Evolutionary conservation across 2,113 vertebrate genomes (phyloP), one percentile per base, ranked within the genome.

Genomic region (Deroptyus accipitrinus): DNA sequence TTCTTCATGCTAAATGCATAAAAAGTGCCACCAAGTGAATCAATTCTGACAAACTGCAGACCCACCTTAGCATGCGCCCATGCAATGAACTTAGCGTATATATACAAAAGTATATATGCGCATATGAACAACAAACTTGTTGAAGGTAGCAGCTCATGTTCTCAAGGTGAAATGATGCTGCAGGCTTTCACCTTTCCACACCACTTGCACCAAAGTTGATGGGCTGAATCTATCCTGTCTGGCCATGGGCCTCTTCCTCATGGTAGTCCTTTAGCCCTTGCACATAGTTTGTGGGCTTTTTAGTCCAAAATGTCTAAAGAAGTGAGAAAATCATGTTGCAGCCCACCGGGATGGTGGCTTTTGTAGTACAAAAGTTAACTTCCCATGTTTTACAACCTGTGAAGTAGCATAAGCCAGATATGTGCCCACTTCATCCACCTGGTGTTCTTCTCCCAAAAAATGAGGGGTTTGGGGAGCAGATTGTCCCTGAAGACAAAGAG

Each of bases 1-100:
- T 80, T 88, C 28, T 42, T 63, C 23, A 3, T 49, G 16, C 22
- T 67, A 27, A 84, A 41, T 42, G 25, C 23, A 10, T 35, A 11
- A 44, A 55, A 86, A 86, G 30, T n/a, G 35, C 14, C 48, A 7
- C 18, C 12, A 35, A 55, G 14, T 55, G 63, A 73, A 46, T 51
- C 19, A 33, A 3, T 62, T 76, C 42, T 20, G 33, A 16, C 5
- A 76, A 59, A 80, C 8, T 68, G 23, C 35, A 80, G 25, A 64
- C 13, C 9, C 2, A 1, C 28, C 24, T 76, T 82, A 51, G n/a
- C 2, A 2, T 55, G 25, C 1, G 0, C 55, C 66, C 10, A 6
- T 44, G 39, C 27, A 44, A 20, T 44, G 23, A 48, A 23, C 48
- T 75, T 44, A 30, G 17, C 63, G n/a, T 10, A 74, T 81, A 66